Conservation (phyloP, 1,140 invertebrate genomes). For the Hyphantria cunea region DNA sequence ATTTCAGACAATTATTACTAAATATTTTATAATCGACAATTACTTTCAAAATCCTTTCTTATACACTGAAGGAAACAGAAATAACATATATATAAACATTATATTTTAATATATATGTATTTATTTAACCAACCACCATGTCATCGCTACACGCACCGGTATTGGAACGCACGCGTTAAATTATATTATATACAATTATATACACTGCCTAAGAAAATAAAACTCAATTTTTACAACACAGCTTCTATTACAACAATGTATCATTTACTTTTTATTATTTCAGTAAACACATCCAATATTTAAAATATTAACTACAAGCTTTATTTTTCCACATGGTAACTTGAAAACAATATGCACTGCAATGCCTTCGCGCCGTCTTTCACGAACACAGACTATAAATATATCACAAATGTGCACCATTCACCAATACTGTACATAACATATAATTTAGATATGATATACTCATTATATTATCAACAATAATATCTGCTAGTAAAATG, state of each 20-base stretch:
- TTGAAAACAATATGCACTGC: neutral
- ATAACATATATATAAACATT: neutral
- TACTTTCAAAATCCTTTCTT: neutral
- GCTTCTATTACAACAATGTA: constrained; percentile 4
- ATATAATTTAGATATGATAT: neutral
- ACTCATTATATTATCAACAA: neutral
- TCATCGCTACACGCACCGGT: constrained; percentile 30
- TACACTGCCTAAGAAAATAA: constrained; percentile 1
- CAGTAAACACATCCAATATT: neutral
- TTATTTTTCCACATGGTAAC: no score
- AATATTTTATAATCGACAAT: no score
- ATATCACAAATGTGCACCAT: neutral
- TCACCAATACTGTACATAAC: constrained; percentile 12
- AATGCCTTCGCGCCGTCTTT: neutral
- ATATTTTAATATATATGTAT: constrained; percentile 4
- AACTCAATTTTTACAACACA: constrained; percentile 5
- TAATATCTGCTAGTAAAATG: no score
- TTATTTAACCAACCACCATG: constrained; percentile 29
- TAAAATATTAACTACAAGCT: no score
- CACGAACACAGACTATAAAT: neutral
- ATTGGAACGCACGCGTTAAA: constrained; percentile 20
- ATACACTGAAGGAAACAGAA: neutral
- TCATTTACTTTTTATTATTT: neutral
- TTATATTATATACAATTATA: neutral
- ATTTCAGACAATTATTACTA: no score